Evolutionary conservation across 2,113 vertebrate species (phyloP).

Genomic region (Porphyrio hochstetteri): DNA sequence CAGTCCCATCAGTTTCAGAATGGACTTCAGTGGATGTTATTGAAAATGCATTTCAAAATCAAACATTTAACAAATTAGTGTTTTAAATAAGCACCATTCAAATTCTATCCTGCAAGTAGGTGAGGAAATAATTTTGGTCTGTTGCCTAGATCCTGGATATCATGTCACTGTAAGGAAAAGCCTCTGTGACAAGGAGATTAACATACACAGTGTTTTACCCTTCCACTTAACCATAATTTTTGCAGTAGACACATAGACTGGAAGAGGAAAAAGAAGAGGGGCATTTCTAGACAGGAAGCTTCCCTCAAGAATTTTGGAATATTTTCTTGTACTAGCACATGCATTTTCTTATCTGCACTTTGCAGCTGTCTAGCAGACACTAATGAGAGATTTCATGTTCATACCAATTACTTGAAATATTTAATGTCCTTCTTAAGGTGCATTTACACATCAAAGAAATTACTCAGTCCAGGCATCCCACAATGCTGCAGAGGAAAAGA

Average conservation of each 20-base stretch:
- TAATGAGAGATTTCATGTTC: slow-evolving; percentile 77
- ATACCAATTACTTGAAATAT: slow-evolving; percentile 80
- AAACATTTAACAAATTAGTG: slow-evolving; percentile 35
- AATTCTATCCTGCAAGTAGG: neutral
- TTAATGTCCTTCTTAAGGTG: slow-evolving; percentile 74
- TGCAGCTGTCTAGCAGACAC: slow-evolving; percentile 68
- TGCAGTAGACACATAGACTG: neutral
- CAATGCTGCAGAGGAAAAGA: neutral
- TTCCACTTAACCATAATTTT: slow-evolving; percentile 20
- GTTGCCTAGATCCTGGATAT: neutral
- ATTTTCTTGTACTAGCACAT: slow-evolving; percentile 30
- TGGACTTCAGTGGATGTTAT: slow-evolving; percentile 41
- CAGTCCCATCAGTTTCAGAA: slow-evolving; percentile 48
- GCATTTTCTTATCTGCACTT: slow-evolving; percentile 68
- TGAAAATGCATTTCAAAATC: slow-evolving; percentile 60
- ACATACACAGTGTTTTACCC: slow-evolving; percentile 25
- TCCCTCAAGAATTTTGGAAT: slow-evolving; percentile 39
- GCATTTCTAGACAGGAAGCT: slow-evolving; percentile 55
- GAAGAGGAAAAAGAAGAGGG: neutral
- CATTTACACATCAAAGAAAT: slow-evolving; percentile 82
- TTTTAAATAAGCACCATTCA: slow-evolving; percentile 40
- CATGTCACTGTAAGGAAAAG: slow-evolving; percentile 28
- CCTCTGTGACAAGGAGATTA: slow-evolving; percentile 44
- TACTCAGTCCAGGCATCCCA: slow-evolving; percentile 60
- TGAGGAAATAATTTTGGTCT: slow-evolving; percentile 30